phyloP scores from a whole-genome alignment of 2,113 vertebrate genomes.

The Noturus placidus region DNA sequence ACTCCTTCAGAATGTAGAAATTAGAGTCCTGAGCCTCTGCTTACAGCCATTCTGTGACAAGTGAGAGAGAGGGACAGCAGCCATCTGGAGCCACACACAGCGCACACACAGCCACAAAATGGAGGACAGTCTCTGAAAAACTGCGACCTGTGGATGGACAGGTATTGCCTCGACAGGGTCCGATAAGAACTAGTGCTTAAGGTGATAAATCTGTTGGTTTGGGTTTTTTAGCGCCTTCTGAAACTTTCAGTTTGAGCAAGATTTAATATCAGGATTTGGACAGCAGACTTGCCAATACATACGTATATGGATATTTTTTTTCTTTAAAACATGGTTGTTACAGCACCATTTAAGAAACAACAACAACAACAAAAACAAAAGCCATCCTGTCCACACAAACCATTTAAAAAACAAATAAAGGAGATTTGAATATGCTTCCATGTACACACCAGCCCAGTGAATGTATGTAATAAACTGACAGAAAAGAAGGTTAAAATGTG shows the following conservation, averaged over 20 bases:
- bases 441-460: no score
- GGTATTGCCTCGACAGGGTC: background rate
- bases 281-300: background rate
- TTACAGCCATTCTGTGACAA: background rate
- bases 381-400: no score
- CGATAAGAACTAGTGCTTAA: background rate
- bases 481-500: no score
- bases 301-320: background rate
- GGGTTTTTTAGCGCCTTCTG: background rate
- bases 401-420: no score
- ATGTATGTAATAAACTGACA: no score
- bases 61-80: background rate
- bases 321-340: no score
- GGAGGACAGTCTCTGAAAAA: slow-evolving; percentile 19
- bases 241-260: background rate
- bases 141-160: background rate
- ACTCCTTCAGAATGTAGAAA: slow-evolving; percentile 30
- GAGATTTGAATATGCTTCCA: no score
- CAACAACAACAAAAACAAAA: no score
- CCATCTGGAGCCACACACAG: slow-evolving; percentile 35
- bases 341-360: no score
- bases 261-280: background rate
- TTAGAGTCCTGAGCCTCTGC: slow-evolving; percentile 15
- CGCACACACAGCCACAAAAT: slow-evolving; percentile 20
- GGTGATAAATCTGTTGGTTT: background rate